Base-by-base conservation (phyloP, 2,888 invertebrate species). In the Patella caerulea region DNA sequence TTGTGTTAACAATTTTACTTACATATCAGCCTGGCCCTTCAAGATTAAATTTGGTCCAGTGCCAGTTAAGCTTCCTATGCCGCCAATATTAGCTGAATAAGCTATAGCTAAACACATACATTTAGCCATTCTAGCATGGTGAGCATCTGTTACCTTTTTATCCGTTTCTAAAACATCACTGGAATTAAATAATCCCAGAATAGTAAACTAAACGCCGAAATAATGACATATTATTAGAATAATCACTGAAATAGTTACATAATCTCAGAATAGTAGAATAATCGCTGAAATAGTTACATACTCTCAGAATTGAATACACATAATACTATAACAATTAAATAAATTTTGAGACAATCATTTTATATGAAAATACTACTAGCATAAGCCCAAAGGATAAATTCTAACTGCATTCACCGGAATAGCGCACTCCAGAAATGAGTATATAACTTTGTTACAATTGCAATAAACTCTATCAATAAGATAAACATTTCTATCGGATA, bases 41-140 rank as follows among this genome's bases (percentile, higher is more conserved):
- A 92, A 77, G 52, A 92, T 89, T 19, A 92, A 85, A 84, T 92
- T 92, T 11, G 91, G 90, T 1, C 89, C 89, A 5, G 91, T 91
- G 11, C 92, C 92, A 0, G 92, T 92, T n/a, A 91, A 83, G 0
- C 91, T 91, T 2, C 89, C 91, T 5, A 90, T 89, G 1, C 92
- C 92, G 7, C 92, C 92, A 52, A 90, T 88, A 82, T 91, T 92
- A n/a, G 91, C 91, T 0, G 90, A 85, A 79, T 91, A 91, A 12
- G 88, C 88, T 17, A 91, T 87, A 59, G 84, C 72, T 70, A 88
- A 73, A 29, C 83, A 82, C 72, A 88, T 77, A 2, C 83, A 86
- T 75, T 87, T 88, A 29, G 83, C 77, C 69, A 88, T 72, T 53
- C 78, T 65, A 2, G 71, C 29, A 71, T 80, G 80, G 1, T 24